phyloP scores from a whole-genome alignment of 2,888 invertebrate species.

The Dynastes hyllus region DNA sequence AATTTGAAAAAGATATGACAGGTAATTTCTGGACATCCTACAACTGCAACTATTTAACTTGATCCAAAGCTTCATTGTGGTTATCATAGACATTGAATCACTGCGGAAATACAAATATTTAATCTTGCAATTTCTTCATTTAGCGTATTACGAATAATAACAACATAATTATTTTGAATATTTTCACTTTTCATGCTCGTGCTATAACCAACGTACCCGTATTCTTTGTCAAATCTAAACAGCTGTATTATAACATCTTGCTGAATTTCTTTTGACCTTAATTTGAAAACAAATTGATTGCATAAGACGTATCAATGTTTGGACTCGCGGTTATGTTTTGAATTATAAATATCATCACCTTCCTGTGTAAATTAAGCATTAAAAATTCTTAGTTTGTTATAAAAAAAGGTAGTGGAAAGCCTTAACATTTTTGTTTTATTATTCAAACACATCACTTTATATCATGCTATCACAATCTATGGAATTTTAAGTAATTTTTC shows the following conservation, averaged over 20 bases:
- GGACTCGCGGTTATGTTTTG: background rate
- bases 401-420: too few species aligned
- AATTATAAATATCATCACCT: background rate
- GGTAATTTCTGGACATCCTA: too few species aligned
- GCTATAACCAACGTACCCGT: background rate
- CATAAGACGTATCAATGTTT: background rate
- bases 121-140: background rate
- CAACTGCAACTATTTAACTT: too few species aligned
- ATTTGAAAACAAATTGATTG: background rate
- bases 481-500: too few species aligned
- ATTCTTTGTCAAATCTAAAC: background rate
- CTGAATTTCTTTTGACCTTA: background rate
- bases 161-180: background rate
- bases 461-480: too few species aligned
- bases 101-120: constrained; percentile 1
- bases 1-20: too few species aligned
- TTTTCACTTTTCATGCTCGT: background rate
- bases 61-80: too few species aligned
- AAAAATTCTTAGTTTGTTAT: too few species aligned
- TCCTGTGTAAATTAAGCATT: too few species aligned
- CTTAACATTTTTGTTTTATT: too few species aligned
- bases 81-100: too few species aligned
- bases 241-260: background rate
- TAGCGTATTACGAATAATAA: background rate
- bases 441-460: too few species aligned